Evolutionary conservation across 2,888 invertebrate genomes (phyloP).

Genomic region (Hypsopygia costalis): DNA sequence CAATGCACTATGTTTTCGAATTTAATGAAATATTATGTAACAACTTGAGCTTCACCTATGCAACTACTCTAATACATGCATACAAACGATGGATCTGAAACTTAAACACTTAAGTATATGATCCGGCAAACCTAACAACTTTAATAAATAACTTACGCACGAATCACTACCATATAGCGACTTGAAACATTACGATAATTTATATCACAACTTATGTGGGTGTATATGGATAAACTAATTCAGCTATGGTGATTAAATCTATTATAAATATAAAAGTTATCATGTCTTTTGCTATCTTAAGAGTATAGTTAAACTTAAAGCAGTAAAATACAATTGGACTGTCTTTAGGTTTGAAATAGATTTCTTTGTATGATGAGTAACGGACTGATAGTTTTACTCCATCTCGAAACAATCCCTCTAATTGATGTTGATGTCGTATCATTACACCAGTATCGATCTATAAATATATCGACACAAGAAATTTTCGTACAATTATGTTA

Average conservation of each 20-base stretch:
- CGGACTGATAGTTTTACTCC: conserved; percentile 1
- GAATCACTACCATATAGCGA: conserved; percentile 23
- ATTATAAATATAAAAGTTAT: conserved; percentile 49
- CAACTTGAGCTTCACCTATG: conserved; percentile 68
- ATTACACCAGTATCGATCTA: conserved; percentile 16
- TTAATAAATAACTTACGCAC: background rate
- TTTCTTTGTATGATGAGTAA: conserved; percentile 31
- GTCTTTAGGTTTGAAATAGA: conserved; percentile 71
- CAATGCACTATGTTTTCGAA: conserved; percentile 26
- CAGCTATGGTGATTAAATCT: conserved; percentile 46
- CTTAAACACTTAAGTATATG: conserved; percentile 15
- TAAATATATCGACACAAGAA: conserved; percentile 30
- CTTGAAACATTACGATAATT: conserved; percentile 31
- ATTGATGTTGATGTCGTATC: too few species aligned
- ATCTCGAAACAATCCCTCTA: conserved; percentile 12
- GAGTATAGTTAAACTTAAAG: conserved; percentile 43
- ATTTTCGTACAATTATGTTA: conserved; percentile 44
- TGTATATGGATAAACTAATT: conserved; percentile 44
- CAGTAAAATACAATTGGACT: conserved; percentile 54
- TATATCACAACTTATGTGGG: conserved; percentile 55
- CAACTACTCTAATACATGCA: conserved; percentile 43
- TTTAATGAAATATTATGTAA: conserved; percentile 44
- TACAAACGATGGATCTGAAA: conserved; percentile 30
- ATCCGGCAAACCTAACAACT: conserved; percentile 15
- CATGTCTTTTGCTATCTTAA: conserved; percentile 53